Conservation (phyloP, 1,140 invertebrate genomes). For the Choristoneura fumiferana region DNA sequence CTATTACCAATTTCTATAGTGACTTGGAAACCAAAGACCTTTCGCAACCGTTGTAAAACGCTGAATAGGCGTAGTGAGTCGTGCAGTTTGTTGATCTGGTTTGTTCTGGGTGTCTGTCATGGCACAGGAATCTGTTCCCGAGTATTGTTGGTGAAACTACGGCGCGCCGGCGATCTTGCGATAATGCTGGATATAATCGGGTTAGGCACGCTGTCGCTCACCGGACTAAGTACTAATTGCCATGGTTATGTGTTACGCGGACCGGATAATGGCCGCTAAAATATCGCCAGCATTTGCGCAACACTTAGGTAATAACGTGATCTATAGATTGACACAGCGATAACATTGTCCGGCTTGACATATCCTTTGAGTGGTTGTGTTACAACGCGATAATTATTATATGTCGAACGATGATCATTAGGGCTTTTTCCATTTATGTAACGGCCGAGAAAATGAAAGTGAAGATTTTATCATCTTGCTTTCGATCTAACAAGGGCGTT, state of each 20-base stretch:
- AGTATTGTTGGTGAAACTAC: slow-evolving; percentile 41
- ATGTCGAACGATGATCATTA: slow-evolving; percentile 19
- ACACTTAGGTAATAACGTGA: slow-evolving; percentile 43
- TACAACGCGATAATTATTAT: slow-evolving; percentile 20
- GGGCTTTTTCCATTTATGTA: slow-evolving; percentile 6
- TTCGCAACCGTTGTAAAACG: slow-evolving; percentile 35
- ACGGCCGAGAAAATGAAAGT: slow-evolving; percentile 6
- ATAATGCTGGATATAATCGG: slow-evolving; percentile 64
- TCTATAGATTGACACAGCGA: slow-evolving; percentile 47
- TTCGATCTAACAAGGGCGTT: slow-evolving; percentile 6
- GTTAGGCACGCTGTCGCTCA: slow-evolving; percentile 70
- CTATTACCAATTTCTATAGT: slow-evolving; percentile 31
- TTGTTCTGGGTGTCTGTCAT: slow-evolving; percentile 57
- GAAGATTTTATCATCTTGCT: slow-evolving; percentile 12
- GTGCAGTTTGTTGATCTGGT: slow-evolving; percentile 49
- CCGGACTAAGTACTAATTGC: slow-evolving; percentile 68
- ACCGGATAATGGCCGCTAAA: slow-evolving; percentile 57
- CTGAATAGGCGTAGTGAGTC: slow-evolving; percentile 36
- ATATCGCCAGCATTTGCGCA: slow-evolving; percentile 50
- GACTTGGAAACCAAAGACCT: slow-evolving; percentile 24
- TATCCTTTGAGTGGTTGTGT: slow-evolving; percentile 28
- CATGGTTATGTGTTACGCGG: slow-evolving; percentile 49
- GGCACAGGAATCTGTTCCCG: slow-evolving; percentile 53
- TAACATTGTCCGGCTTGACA: slow-evolving; percentile 31
- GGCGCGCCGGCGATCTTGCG: slow-evolving; percentile 44